Base-by-base conservation (phyloP, 2,797 vertebrate genomes). In the Prunella strophiata region DNA sequence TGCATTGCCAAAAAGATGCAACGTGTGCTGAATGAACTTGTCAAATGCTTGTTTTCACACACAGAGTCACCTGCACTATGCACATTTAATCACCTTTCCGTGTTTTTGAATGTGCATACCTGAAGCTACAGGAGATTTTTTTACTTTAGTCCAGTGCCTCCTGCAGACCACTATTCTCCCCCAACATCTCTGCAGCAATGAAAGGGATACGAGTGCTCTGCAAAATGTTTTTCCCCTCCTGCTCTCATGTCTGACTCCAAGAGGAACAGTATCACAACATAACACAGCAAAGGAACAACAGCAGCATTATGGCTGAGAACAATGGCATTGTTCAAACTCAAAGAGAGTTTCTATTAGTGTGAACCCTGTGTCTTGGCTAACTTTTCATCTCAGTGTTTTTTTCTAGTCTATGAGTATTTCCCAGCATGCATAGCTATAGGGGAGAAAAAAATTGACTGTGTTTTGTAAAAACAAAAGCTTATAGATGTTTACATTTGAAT, bases 401-500 rank as follows among this genome's bases (percentile, higher is more conserved):
- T 73, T 47, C 51, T 34, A 78, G 23, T 26, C 66, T 54, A 1
- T 43, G 26, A 89, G 48, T 62, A 59, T 66, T 86, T 95, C 79
- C 70, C 93, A 96, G 79, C 48, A 57, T 14, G 11, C 23, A 29
- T 30, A 81, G 76, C 73, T 84, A 52, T 10, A 75, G 43, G 61
- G 43, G 26, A 36, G 36, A 72, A 88, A 84, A 74, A n/a, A 23
- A 0, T 2, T 16, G 13, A 66, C 73, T 52, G 29, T 54, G 78
- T 63, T 91, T 86, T 92, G 27, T 84, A 65, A 90, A 87, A 89
- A 83, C 80, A 93, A 88, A 91, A 83, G 85, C 77, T 87, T 93
- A 85, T n/a, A 82, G 57, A 87, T 70, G 75, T 93, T 95, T 94
- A 94, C 36, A 62, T 85, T 85, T 66, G 40, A 95, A 95, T 95